Base-by-base conservation (phyloP, 1,140 invertebrate species). In the Anastrepha ludens region DNA sequence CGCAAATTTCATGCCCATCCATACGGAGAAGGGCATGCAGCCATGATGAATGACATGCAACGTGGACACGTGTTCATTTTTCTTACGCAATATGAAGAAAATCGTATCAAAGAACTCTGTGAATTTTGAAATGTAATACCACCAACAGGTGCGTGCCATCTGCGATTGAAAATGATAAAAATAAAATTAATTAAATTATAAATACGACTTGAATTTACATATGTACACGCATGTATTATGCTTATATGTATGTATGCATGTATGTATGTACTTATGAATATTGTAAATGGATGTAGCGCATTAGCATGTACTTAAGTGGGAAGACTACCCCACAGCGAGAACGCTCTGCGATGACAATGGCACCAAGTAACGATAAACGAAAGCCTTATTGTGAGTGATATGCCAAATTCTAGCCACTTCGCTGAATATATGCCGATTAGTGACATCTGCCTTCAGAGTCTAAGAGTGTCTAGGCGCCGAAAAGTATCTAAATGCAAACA, bases 61-160 rank as follows among this genome's bases (percentile, higher is more conserved):
- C 44, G 97, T 98, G 13, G 97, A 98, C 87, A 98, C 97, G 91
- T 99, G 98, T 92, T 97, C 96, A 93, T 96, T 97, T 95, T 99
- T 99, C 94, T 98, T 98, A 89, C 97, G 95, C 90, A 98, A 93
- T 90, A 98, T 96, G 94, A 98, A 98, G 95, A 98, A 98, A 89
- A 98, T 94, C 87, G 98, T 99, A 94, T 99, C 98, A 92, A 98
- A 96, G 95, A 99, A 99, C 94, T 99, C 98, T 87, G 98, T 97
- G 94, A 98, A 98, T 94, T 99, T 99, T 89, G 98, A 98, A 94
- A 99, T 97, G 94, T 98, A 99, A 93, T 99, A 99, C 98, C 98
- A 98, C 98, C 98, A 99, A 92, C 98, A 97, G 47, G 97, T 98
- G 89, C 96, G 95, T 4, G 97, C 97, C 97, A 99, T 99, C 97